Evolutionary conservation across 2,888 invertebrate species (phyloP).

Genomic region (Eristalis arbustorum): DNA sequence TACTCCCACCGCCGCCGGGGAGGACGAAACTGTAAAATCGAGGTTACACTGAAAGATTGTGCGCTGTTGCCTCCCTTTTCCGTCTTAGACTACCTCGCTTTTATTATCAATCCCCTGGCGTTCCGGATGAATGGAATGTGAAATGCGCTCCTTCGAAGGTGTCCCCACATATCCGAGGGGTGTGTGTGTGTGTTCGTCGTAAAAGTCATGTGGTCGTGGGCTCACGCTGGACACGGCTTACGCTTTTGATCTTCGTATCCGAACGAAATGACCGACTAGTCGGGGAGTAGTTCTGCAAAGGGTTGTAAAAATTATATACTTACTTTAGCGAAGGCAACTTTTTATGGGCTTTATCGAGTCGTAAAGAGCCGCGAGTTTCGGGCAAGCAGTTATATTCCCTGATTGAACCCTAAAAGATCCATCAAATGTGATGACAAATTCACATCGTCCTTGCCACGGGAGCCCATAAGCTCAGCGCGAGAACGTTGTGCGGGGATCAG

Average conservation of each 20-base stretch:
- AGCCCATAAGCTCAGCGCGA: neutral
- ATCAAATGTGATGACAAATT: neutral
- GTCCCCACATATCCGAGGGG: neutral
- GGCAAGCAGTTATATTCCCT: neutral
- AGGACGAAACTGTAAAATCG: conserved; percentile 16
- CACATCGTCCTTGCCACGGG: neutral
- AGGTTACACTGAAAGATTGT: neutral
- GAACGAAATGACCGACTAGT: neutral
- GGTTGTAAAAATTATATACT: neutral
- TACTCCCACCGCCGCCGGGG: neutral
- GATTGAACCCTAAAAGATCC: neutral
- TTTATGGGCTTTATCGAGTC: neutral
- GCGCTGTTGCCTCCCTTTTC: no score
- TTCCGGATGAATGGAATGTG: neutral
- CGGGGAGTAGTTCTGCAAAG: neutral
- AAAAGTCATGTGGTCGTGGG: neutral
- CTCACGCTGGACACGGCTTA: neutral
- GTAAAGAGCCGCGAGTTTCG: neutral
- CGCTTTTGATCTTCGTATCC: neutral
- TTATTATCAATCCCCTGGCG: conserved; percentile 15
- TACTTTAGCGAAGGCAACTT: neutral
- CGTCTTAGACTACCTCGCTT: neutral
- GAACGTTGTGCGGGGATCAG: neutral
- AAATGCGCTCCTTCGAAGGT: neutral
- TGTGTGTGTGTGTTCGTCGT: neutral